Percentiles rank a stretch among this genome's conserved stretches.
These are phyloP conservation scores for Odontamblyopus rebecca DNA, from an alignment of 2,797 vertebrate genomes.

Conservation along the genomic window DNA sequence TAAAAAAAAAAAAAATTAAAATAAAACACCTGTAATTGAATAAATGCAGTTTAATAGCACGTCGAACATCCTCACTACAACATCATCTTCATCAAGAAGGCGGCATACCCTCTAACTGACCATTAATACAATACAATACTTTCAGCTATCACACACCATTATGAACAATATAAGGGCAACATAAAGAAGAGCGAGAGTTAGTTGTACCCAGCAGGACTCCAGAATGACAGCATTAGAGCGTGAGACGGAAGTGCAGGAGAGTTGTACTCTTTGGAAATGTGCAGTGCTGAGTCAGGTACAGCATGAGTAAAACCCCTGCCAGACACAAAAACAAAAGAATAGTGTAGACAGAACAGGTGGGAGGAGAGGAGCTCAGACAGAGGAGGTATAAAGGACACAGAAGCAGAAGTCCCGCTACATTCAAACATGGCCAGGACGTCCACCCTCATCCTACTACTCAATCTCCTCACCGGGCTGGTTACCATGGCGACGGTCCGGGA, in stretches of 20 bases:
- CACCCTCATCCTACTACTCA: slow-evolving; percentile 17
- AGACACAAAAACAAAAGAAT: slow-evolving; percentile 4
- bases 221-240: no score
- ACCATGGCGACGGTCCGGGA: not conserved
- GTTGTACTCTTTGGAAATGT: slow-evolving; percentile 23
- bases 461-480: not conserved
- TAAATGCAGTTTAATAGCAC: not conserved
- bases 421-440: slow-evolving; percentile 41
- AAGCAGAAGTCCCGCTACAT: slow-evolving; percentile 13
- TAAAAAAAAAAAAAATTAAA: no score
- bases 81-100: not conserved
- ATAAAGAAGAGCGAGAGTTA: not conserved
- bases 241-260: not conserved
- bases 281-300: slow-evolving; percentile 22
- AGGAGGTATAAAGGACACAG: slow-evolving; percentile 47
- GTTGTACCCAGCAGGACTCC: not conserved
- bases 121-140: no score
- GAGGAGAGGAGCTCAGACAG: not conserved
- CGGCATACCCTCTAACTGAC: not conserved
- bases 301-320: slow-evolving; percentile 11
- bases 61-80: not conserved
- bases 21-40: not conserved
- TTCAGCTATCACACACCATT: not conserved
- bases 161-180: not conserved
- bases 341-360: not conserved